Evolutionary conservation across 1,140 invertebrate species (phyloP), one percentile per base, ranked within the genome.

Genomic region (Drosophila parabipectinata): DNA sequence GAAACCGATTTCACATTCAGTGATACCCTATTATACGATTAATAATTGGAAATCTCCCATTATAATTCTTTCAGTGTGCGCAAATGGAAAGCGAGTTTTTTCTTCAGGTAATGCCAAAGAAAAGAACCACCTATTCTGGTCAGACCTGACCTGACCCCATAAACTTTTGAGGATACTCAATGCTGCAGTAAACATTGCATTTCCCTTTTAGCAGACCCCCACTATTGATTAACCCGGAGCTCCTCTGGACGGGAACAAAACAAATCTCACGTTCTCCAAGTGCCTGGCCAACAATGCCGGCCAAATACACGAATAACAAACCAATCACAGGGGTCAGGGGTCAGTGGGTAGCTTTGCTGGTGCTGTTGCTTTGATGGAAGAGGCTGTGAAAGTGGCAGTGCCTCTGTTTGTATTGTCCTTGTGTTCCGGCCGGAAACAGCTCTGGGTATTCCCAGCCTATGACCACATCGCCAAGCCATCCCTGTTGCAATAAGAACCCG

Each of bases 291-390:
- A 67, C 60, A 64, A 64, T 67, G 60, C 28, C 21, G 47, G 47
- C 63, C 63, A 64, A 67, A 67, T 63, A 67, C 60, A 64, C 28
- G 63, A 64, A 67, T 53, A 67, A 67, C 63, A 67, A 64, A 64
- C 60, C 60, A 64, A 67, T 67, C 63, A 44, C 39, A 15, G 39
- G 60, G 45, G 63, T n/a, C 24, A 26, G 44, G 15, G 15, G 9
- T 47, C 3, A 8, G 41, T 18, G 15, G 41, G 8, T 7, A n/a
- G 24, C 30, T 48, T 28, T 18, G 21, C 12, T 15, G 62, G 30
- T 62, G 57, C 62, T 21, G 14, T 47, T 26, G 30, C 30, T 32
- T 30, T 15, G 24, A 51, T 21, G 62, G 62, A 30, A 32, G 45
- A 14, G 15, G 41, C 41, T 18, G n/a, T 44, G n/a, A 12, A 18